Conservation (phyloP, 2,113 vertebrate species). For the Clarias magur region DNA sequence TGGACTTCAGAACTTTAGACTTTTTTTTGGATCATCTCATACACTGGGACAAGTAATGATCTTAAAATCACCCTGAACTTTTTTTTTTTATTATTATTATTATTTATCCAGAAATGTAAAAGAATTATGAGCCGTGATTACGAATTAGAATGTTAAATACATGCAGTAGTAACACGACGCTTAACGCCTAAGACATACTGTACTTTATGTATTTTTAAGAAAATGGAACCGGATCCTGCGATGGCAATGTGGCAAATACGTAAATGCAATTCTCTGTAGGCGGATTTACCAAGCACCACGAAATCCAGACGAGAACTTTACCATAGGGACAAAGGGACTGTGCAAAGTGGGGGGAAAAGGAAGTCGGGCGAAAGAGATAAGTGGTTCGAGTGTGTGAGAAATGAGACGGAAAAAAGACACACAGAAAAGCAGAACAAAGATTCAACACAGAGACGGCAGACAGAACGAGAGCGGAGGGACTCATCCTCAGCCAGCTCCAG, state of each 20-base stretch:
- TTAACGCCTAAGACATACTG: neutral
- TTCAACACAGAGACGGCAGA: conserved; percentile 49
- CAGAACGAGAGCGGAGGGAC: conserved; percentile 44
- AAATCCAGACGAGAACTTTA: conserved; percentile 7
- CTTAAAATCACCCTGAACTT: neutral
- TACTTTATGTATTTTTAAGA: neutral
- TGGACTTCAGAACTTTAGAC: neutral
- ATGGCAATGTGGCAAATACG: neutral
- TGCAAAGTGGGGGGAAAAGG: neutral
- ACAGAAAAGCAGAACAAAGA: conserved; percentile 30
- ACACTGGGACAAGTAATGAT: neutral
- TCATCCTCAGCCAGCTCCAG: conserved; percentile 63
- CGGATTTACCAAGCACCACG: neutral
- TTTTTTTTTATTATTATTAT: neutral
- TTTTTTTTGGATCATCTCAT: neutral
- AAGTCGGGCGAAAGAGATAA: conserved; percentile 5
- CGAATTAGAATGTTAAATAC: neutral
- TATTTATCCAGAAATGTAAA: neutral
- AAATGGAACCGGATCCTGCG: neutral
- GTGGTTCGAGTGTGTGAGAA: conserved; percentile 3
- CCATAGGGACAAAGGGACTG: conserved; percentile 15
- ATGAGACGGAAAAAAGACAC: neutral
- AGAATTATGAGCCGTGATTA: neutral
- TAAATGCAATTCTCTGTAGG: conserved; percentile 2
- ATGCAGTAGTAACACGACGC: too few relatives aligned